Percentiles rank a stretch among this genome's conserved stretches.
phyloP scores from a whole-genome alignment of 2,888 invertebrate species.

The Arenicola marina region DNA sequence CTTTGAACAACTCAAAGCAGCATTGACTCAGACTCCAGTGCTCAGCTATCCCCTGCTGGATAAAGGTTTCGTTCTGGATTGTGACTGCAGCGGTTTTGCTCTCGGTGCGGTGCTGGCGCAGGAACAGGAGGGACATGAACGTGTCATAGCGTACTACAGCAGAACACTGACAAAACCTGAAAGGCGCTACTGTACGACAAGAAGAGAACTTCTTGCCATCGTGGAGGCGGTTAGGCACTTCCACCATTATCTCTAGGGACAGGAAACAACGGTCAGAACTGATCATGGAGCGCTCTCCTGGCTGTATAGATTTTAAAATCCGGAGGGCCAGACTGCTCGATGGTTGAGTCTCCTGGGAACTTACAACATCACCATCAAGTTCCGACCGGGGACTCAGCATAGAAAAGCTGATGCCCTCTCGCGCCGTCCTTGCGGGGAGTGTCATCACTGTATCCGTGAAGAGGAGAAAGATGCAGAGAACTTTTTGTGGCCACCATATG shows the following conservation, averaged over 20 bases:
- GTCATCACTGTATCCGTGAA: not conserved
- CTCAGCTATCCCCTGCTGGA: not conserved
- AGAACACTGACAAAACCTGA: conserved; percentile 21
- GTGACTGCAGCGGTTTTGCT: not conserved
- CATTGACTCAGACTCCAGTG: not conserved
- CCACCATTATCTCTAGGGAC: conserved; percentile 28
- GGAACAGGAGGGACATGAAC: conserved; percentile 17
- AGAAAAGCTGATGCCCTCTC: conserved; percentile 21
- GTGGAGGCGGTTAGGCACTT: conserved; percentile 24
- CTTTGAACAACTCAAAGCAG: not conserved
- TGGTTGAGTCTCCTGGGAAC: conserved; percentile 24
- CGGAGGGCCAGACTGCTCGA: conserved; percentile 27
- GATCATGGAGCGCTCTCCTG: conserved; percentile 32
- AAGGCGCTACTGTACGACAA: conserved; percentile 21
- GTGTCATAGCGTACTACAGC: conserved; percentile 26
- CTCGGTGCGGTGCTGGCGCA: conserved; percentile 21
- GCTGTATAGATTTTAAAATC: conserved; percentile 23
- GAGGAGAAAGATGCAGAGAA: not conserved
- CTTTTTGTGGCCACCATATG: not conserved
- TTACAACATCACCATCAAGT: conserved; percentile 18
- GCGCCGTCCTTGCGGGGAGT: not conserved
- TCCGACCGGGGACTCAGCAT: conserved; percentile 20
- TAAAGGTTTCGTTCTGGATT: not conserved
- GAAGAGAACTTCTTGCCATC: conserved; percentile 30
- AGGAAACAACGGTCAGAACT: conserved; percentile 12